These are phyloP conservation scores for Xestoiulus laeticollis DNA, from an alignment of 2,888 invertebrate species.

Conservation along the genomic window DNA sequence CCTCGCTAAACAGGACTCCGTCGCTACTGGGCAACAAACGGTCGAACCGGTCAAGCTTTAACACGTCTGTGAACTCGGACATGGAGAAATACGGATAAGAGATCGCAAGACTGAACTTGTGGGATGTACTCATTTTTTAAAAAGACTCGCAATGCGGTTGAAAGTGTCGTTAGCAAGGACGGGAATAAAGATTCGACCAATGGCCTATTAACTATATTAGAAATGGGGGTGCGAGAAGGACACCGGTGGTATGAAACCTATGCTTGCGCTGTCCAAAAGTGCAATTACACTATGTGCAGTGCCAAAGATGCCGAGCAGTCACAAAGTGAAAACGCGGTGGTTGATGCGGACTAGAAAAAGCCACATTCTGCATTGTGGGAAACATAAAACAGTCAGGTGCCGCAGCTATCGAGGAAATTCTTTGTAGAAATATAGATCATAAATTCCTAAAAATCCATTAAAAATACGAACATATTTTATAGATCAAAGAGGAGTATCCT, in stretches of 20 bases:
- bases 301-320: neutral
- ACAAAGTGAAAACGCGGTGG: neutral
- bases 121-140: neutral
- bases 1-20: neutral
- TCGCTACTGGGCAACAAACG: neutral
- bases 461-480: neutral
- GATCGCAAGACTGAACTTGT: neutral
- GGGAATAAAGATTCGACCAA: neutral
- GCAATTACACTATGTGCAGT: neutral
- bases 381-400: neutral
- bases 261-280: neutral
- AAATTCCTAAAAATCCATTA: neutral
- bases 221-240: neutral
- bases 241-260: neutral
- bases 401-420: neutral
- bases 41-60: slow-evolving; percentile 69
- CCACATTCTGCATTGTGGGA: neutral
- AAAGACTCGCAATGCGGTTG: neutral
- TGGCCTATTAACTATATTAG: neutral
- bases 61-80: slow-evolving; percentile 46
- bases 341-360: neutral
- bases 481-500: neutral
- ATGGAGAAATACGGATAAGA: slow-evolving; percentile 55
- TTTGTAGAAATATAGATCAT: too few relatives aligned
- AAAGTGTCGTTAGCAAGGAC: neutral